Conservation (phyloP, 92 coral and sea anemone genomes). For the Metridium senile region DNA sequence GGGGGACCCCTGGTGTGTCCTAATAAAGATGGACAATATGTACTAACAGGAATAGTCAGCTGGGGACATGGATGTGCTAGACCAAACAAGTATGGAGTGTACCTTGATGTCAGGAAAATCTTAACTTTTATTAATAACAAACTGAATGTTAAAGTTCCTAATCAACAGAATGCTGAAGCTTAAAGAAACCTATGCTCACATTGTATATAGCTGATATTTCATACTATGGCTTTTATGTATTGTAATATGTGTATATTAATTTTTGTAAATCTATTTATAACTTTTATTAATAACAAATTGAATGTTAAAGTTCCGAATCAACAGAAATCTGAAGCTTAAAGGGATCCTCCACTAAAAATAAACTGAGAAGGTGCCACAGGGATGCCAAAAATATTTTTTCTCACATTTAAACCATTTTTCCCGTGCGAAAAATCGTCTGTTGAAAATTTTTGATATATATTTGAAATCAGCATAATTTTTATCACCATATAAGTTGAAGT, state of each 20-base stretch:
- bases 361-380: too few species aligned
- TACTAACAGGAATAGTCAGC: constrained; percentile 84
- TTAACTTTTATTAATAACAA: constrained; percentile 79
- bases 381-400: too few species aligned
- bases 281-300: constrained; percentile 71
- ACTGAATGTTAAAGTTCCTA: constrained; percentile 25
- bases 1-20: constrained; percentile 92
- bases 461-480: too few species aligned
- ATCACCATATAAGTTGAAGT: too few species aligned
- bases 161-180: background rate
- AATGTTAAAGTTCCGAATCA: constrained; percentile 27
- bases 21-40: constrained; percentile 67
- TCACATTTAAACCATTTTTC: too few species aligned
- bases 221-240: too few species aligned
- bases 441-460: too few species aligned
- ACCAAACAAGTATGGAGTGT: constrained; percentile 92
- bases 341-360: too few species aligned
- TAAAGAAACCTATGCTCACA: background rate
- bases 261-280: too few species aligned
- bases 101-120: constrained; percentile 75
- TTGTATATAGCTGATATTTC: too few species aligned
- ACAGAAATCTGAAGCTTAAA: background rate
- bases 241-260: too few species aligned
- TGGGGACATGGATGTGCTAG: constrained; percentile 95
- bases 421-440: too few species aligned